Percentiles rank a stretch among this genome's conserved stretches.
phyloP scores from a whole-genome alignment of 2,113 vertebrate species.

The Gallinago media region DNA sequence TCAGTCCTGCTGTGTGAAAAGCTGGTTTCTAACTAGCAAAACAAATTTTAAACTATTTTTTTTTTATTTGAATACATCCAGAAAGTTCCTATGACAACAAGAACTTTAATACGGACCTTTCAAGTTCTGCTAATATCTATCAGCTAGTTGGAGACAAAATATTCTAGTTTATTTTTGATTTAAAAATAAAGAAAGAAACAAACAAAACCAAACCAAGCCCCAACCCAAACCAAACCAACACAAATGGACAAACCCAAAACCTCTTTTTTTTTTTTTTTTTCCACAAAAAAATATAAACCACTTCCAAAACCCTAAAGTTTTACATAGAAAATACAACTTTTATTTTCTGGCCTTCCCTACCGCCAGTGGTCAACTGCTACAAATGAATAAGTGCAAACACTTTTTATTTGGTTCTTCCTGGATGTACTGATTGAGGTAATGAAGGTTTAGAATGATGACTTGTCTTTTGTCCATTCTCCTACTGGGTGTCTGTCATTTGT shows the following conservation, averaged over 20 bases:
- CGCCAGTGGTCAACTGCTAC: not conserved
- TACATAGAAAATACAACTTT: not conserved
- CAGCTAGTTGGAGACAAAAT: not conserved
- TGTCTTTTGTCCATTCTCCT: slow-evolving; percentile 2
- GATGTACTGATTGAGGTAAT: not conserved
- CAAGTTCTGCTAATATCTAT: not conserved
- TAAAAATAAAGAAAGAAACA: not conserved
- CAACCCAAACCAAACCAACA: not conserved
- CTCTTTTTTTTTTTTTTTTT: not conserved
- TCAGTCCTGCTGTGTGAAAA: not conserved
- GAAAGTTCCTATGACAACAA: not conserved
- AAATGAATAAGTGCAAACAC: not conserved
- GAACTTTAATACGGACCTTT: not conserved
- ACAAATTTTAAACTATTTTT: not conserved
- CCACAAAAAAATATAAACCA: not conserved
- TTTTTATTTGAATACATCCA: not conserved
- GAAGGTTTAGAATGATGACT: not conserved
- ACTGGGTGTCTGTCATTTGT: not conserved
- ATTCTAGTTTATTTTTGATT: not conserved
- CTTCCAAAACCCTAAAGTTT: not conserved
- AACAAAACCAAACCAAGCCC: not conserved
- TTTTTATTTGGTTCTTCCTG: not conserved
- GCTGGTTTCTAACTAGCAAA: not conserved
- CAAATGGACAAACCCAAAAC: not conserved
- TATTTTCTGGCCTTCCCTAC: not conserved